Percentiles rank a stretch among this genome's conserved stretches.
These are phyloP conservation scores for Samia ricini DNA, from an alignment of 1,140 invertebrate species.

Conservation along the genomic window DNA sequence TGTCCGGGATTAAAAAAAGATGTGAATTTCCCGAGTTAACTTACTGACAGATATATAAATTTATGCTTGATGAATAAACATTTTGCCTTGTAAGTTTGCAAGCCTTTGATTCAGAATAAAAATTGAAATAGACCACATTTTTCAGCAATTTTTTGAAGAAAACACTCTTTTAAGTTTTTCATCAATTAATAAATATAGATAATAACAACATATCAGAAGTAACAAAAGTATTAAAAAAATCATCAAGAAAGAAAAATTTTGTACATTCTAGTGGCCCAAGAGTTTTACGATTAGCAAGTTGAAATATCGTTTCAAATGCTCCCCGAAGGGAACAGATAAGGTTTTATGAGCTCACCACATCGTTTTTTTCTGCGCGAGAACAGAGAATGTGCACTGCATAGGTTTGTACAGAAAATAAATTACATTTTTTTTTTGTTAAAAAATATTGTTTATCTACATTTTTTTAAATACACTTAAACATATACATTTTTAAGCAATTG, in stretches of 20 bases:
- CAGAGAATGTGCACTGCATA: slow-evolving; percentile 61
- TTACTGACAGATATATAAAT: too few species aligned
- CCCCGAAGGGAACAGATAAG: slow-evolving; percentile 67
- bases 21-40: too few species aligned
- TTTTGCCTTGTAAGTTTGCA: too few species aligned
- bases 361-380: slow-evolving; percentile 61
- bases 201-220: too few species aligned
- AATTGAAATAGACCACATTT: too few species aligned
- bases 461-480: not conserved
- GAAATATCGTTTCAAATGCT: slow-evolving; percentile 33
- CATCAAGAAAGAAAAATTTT: not conserved
- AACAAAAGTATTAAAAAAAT: not conserved
- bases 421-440: slow-evolving; percentile 41
- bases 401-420: slow-evolving; percentile 54
- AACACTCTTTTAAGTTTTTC: too few species aligned
- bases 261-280: not conserved
- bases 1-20: too few species aligned
- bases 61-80: too few species aligned
- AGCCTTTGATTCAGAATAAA: too few species aligned
- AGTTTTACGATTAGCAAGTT: slow-evolving; percentile 14
- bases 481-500: too few species aligned
- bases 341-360: slow-evolving; percentile 72
- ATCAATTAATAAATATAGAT: too few species aligned
- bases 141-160: too few species aligned
- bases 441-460: not conserved